These are phyloP conservation scores for Caenorhabditis plicata DNA, from an alignment of 2,888 invertebrate genomes.

Conservation along the genomic window DNA sequence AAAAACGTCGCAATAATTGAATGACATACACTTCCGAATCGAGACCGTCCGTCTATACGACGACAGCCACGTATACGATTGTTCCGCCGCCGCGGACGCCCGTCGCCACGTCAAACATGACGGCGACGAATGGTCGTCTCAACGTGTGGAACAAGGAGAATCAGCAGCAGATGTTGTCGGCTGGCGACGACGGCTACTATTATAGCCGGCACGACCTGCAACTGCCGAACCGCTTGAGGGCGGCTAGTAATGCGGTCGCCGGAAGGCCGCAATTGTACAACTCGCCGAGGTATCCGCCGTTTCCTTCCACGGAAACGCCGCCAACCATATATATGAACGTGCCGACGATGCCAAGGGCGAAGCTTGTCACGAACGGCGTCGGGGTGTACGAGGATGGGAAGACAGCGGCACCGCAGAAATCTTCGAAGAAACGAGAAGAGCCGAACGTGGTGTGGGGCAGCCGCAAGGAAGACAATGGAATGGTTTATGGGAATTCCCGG, in stretches of 20 bases:
- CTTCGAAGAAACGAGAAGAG: neutral
- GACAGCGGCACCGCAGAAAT: neutral
- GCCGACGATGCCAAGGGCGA: constrained; percentile 28
- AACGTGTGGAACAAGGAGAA: constrained; percentile 43
- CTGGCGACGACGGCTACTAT: too few species aligned
- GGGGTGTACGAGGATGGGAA: too few species aligned
- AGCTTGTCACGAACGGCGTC: constrained; percentile 10
- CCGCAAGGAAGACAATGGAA: neutral
- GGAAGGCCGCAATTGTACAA: constrained; percentile 10
- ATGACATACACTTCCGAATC: constrained; percentile 37
- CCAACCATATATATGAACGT: constrained; percentile 20
- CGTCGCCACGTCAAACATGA: too few species aligned
- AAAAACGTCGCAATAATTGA: too few species aligned
- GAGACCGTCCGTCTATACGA: constrained; percentile 11
- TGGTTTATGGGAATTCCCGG: neutral
- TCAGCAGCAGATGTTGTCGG: too few species aligned
- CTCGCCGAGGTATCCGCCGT: constrained; percentile 16
- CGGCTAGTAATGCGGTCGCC: constrained; percentile 3
- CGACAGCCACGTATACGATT: constrained; percentile 9
- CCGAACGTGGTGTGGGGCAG: constrained; percentile 29
- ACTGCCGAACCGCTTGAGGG: constrained; percentile 2
- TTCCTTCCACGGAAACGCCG: constrained; percentile 7
- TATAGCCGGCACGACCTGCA: constrained; percentile 27
- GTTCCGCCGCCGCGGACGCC: constrained; percentile 34
- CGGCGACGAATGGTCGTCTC: too few species aligned